These are phyloP conservation scores for Galbula dea DNA, from an alignment of 2,113 vertebrate species.

Conservation along the genomic window DNA sequence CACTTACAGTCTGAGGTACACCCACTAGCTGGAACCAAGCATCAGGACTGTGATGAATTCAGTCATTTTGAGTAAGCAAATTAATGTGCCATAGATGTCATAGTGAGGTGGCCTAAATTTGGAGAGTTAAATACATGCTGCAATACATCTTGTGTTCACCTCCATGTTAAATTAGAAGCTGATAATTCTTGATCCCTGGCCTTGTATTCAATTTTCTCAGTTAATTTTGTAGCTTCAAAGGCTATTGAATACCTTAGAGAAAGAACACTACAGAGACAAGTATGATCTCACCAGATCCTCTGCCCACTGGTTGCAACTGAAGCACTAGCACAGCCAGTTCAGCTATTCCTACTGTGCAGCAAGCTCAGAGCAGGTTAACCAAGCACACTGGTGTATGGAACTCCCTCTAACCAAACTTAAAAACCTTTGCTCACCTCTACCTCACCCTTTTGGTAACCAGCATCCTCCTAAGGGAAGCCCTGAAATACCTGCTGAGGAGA, in stretches of 20 bases:
- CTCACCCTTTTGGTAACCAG: background rate
- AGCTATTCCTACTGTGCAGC: background rate
- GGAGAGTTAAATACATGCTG: background rate
- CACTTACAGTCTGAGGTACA: conserved; percentile 48
- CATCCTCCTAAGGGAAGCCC: background rate
- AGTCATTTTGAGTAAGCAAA: background rate
- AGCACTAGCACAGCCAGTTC: background rate
- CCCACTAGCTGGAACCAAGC: background rate
- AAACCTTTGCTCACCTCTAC: background rate
- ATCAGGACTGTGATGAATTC: background rate
- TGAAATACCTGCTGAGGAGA: background rate
- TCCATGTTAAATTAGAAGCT: background rate
- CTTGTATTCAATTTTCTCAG: background rate
- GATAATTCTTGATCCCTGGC: background rate
- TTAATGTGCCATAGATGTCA: background rate
- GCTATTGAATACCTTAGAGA: background rate
- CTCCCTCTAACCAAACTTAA: background rate
- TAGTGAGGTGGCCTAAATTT: background rate
- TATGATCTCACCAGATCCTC: background rate
- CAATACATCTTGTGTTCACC: background rate
- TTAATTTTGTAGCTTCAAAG: background rate
- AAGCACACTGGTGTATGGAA: background rate
- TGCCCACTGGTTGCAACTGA: background rate
- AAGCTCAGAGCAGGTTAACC: background rate
- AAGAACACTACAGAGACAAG: background rate